phyloP scores from a whole-genome alignment of 2,888 invertebrate species.

The Pristionchus japonicus region DNA sequence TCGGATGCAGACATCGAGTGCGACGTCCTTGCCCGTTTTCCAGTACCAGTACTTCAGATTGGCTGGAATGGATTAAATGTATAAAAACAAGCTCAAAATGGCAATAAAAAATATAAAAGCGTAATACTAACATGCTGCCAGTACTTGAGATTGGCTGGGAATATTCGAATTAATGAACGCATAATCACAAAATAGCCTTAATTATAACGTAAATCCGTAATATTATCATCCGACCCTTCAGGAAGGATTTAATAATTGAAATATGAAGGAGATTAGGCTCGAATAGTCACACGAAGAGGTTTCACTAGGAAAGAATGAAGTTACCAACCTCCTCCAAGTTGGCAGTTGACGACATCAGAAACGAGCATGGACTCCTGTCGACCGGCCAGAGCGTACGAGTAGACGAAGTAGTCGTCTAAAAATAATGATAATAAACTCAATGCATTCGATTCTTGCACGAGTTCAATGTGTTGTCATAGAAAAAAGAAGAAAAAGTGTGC shows the following conservation, averaged over 20 bases:
- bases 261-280: no score
- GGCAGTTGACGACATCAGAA: constrained; percentile 68
- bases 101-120: no score
- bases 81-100: neutral
- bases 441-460: no score
- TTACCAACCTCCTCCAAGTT: constrained; percentile 54
- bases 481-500: neutral
- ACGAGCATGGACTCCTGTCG: constrained; percentile 62
- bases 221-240: no score
- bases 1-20: constrained; percentile 68
- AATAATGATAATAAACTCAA: no score
- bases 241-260: no score
- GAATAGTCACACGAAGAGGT: no score
- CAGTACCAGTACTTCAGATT: constrained; percentile 72
- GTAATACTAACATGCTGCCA: neutral
- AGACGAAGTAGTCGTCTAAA: constrained; percentile 62
- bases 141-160: no score
- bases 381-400: constrained; percentile 62
- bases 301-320: neutral
- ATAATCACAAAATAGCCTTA: no score
- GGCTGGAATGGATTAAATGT: constrained; percentile 50
- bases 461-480: neutral
- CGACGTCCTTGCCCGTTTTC: constrained; percentile 65
- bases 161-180: no score
- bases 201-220: no score